These are phyloP conservation scores for Zaprionus africanus DNA, from an alignment of 1,140 invertebrate genomes.

Conservation along the genomic window DNA sequence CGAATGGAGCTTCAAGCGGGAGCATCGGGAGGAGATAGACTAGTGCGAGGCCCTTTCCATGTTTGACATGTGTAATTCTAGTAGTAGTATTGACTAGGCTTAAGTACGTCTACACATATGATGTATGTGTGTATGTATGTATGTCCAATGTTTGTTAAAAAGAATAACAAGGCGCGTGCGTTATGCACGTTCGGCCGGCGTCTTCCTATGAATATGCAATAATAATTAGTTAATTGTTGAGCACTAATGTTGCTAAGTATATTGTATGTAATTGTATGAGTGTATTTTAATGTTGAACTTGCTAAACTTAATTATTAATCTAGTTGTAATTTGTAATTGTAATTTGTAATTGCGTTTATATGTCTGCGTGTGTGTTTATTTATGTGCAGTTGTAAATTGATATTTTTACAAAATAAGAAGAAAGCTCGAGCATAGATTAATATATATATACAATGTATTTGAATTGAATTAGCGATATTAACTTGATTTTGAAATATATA, in stretches of 20 bases:
- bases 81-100: conserved; percentile 54
- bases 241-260: conserved; percentile 65
- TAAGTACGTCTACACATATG: conserved; percentile 2
- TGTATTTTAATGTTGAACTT: conserved; percentile 75
- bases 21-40: conserved; percentile 57
- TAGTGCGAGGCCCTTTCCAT: conserved; percentile 14
- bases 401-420: conserved; percentile 39
- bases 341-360: conserved; percentile 64
- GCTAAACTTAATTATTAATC: conserved; percentile 61
- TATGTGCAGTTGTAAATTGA: conserved; percentile 74
- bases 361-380: conserved; percentile 67
- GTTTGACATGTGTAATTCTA: conserved; percentile 38
- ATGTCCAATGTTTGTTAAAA: conserved; percentile 62
- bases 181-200: conserved; percentile 56
- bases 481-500: conserved; percentile 5
- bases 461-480: conserved; percentile 7
- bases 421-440: conserved; percentile 13
- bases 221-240: conserved; percentile 64
- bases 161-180: conserved; percentile 34
- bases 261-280: conserved; percentile 20
- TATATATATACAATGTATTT: conserved; percentile 39
- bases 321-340: conserved; percentile 69
- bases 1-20: conserved; percentile 87
- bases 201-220: conserved; percentile 78
- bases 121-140: conserved; percentile 12